These are phyloP conservation scores for Plusia festucae DNA, from an alignment of 2,888 invertebrate genomes.

Conservation along the genomic window DNA sequence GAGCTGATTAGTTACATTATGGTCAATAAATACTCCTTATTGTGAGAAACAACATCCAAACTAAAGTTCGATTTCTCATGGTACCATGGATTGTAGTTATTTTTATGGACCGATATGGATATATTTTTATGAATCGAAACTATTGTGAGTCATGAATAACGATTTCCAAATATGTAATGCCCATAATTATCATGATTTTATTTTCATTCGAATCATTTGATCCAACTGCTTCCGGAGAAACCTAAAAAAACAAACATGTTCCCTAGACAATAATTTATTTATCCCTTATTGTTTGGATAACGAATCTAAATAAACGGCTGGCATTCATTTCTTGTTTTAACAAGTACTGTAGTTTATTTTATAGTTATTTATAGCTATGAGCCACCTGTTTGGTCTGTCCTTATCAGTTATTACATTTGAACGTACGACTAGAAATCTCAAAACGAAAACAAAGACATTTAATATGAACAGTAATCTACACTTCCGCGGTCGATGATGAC, in stretches of 20 bases:
- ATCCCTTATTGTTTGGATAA: slow-evolving; percentile 48
- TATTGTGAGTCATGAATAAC: slow-evolving; percentile 54
- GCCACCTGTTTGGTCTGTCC: slow-evolving; percentile 27
- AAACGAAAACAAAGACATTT: slow-evolving; percentile 1
- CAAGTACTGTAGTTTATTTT: slow-evolving; percentile 31
- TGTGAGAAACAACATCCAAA: background rate
- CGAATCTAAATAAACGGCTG: slow-evolving; percentile 44
- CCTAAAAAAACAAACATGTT: slow-evolving; percentile 56
- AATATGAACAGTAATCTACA: slow-evolving; percentile 14
- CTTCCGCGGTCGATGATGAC: slow-evolving; percentile 25
- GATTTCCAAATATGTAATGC: background rate
- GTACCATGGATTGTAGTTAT: no score
- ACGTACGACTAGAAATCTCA: background rate
- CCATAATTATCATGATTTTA: slow-evolving; percentile 19
- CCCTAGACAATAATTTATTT: slow-evolving; percentile 49
- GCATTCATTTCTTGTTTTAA: slow-evolving; percentile 26
- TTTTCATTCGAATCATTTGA: slow-evolving; percentile 53
- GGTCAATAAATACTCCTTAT: background rate
- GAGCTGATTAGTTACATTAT: no score
- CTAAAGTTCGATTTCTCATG: background rate
- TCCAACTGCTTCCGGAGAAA: slow-evolving; percentile 49
- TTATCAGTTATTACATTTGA: slow-evolving; percentile 13
- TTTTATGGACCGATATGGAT: no score
- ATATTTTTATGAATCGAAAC: slow-evolving; percentile 19
- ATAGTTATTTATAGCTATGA: slow-evolving; percentile 40